These are phyloP conservation scores for Salticus scenicus DNA, from an alignment of 2,888 invertebrate species.

Conservation along the genomic window DNA sequence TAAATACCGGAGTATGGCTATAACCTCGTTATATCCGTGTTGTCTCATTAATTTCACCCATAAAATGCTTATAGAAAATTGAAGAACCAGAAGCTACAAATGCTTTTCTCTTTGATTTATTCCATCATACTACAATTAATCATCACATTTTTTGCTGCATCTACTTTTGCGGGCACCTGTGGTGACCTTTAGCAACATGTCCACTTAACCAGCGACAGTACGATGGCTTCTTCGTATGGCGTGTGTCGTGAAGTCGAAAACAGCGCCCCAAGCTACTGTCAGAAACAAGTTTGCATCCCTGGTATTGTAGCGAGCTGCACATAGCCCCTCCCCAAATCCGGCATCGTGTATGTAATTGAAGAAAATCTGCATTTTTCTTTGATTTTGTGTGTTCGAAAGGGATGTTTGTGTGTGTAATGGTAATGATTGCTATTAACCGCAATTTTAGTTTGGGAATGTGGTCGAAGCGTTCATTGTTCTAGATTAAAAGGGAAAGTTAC, in stretches of 20 bases:
- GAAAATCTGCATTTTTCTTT: neutral
- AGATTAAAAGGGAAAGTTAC: no score
- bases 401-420: neutral
- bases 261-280: neutral
- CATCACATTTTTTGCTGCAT: neutral
- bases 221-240: neutral
- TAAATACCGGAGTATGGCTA: no score
- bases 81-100: neutral
- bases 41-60: neutral
- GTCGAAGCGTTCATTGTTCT: no score
- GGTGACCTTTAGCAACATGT: neutral
- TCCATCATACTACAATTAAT: neutral
- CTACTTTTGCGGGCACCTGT: slow-evolving; percentile 3
- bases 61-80: neutral
- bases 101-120: neutral
- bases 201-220: neutral
- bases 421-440: slow-evolving; percentile 7
- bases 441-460: no score
- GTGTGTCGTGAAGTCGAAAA: neutral
- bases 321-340: neutral
- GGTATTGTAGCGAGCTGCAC: slow-evolving; percentile 1
- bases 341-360: slow-evolving; percentile 6
- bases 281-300: neutral
- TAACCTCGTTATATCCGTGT: no score
- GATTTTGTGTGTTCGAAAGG: neutral